Base-by-base conservation (phyloP, 2,888 invertebrate genomes). In the Dasysyrphus tricinctus region DNA sequence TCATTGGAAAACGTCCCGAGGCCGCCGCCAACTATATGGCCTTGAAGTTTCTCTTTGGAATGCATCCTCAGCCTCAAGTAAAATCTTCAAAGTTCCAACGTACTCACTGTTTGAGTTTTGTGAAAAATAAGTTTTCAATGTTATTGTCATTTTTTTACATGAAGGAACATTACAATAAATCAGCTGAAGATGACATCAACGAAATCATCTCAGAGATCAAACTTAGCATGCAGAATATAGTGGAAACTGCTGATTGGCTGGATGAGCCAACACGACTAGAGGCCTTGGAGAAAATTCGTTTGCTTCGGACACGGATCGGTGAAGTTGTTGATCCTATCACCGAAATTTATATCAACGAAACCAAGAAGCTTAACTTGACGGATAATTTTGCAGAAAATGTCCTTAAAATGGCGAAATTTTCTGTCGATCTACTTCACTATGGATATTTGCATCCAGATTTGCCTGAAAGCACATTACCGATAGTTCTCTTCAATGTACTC, bases 21-120 rank as follows among this genome's bases (percentile, higher is more conserved):
- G 90, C 91, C 0, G 90, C 90, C 5, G 92, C 92, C 12, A 92
- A 92, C 76, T 92, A 92, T 16, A 47, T 47, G 47, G 44, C 24
- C 2, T 37, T 63, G 7, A 63, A 47, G 47, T 67, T 67, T 49
- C 67, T 67, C 14, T 67, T 14, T 34, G 11, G 1, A 1, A 24
- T 69, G 39, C 69, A 69, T 69, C 56, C n/a, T 4, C 39, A 69
- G 4, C 29, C 19, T 1, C 29, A 56, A 29, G 37, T 57, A 1
- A 44, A 57, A 37, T 29, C 39, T 5, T 49, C 63, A 1, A 29
- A 39, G 6, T 63, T 56, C 19, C 42, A 73, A 29, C 34, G 65
- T 1, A 16, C 56, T 7, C 65, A 47, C 16, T 79, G 79, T 16
- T 12, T 79, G 32, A 19, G 9, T 1, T 59, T 39, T 16, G 19